A percentile compares a stretch with the other conserved stretches of the same genome.
Conservation (phyloP, 2,797 vertebrate genomes). For the Phalanger gymnotis region DNA sequence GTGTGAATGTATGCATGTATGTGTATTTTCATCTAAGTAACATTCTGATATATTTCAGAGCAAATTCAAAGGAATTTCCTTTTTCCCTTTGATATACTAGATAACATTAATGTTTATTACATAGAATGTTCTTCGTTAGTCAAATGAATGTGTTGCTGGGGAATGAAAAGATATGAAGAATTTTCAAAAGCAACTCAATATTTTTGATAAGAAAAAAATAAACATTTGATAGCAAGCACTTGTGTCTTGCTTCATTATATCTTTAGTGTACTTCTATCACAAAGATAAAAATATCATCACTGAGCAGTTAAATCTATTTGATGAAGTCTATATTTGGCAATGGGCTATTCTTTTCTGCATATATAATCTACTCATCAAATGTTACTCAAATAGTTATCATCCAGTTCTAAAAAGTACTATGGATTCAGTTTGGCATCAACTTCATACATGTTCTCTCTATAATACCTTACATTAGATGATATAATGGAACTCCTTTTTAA, state of each 20-base stretch:
- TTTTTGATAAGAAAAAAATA: background rate
- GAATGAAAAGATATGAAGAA: background rate
- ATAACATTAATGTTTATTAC: background rate
- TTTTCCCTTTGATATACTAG: background rate
- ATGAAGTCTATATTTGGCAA: background rate
- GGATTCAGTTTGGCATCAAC: background rate
- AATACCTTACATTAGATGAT: background rate
- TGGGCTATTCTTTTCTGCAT: background rate
- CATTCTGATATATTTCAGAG: slow-evolving; percentile 11
- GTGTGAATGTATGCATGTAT: too few species aligned
- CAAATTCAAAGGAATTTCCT: slow-evolving; percentile 32
- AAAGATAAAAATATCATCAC: background rate
- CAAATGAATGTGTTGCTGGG: background rate
- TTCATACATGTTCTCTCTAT: background rate
- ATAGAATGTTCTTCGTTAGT: slow-evolving; percentile 17
- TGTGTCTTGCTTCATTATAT: background rate
- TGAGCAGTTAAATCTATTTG: background rate
- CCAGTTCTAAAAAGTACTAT: background rate
- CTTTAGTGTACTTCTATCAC: background rate
- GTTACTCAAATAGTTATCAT: background rate
- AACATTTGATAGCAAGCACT: background rate
- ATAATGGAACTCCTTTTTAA: background rate
- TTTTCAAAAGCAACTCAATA: background rate
- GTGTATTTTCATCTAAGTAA: background rate
- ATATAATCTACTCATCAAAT: background rate